phyloP scores from a whole-genome alignment of 2,888 invertebrate genomes.

The Odiellus spinosus region DNA sequence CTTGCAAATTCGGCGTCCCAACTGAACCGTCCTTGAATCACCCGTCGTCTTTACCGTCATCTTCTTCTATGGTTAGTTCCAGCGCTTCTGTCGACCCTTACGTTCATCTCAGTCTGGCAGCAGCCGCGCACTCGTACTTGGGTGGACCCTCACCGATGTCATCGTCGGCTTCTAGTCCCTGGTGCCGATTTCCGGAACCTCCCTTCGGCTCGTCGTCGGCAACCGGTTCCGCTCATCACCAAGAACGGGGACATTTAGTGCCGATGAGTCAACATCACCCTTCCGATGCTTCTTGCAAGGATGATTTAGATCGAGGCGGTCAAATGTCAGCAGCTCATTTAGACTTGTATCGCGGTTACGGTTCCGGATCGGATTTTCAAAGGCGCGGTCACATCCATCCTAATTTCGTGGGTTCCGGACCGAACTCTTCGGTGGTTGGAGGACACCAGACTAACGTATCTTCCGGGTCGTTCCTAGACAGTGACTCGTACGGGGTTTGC shows the following conservation, averaged over 20 bases:
- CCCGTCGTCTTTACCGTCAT: too few relatives aligned
- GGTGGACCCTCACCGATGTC: not conserved
- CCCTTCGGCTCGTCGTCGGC: not conserved
- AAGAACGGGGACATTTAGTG: not conserved
- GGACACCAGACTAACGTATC: slow-evolving; percentile 1
- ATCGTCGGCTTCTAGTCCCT: not conserved
- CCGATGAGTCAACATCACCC: not conserved
- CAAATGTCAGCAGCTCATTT: not conserved
- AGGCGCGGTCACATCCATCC: not conserved
- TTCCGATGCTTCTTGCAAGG: not conserved
- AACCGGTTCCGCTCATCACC: not conserved
- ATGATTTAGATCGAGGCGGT: not conserved
- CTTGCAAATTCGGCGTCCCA: too few relatives aligned
- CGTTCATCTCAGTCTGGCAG: slow-evolving; percentile 3
- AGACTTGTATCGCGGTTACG: slow-evolving; percentile 11
- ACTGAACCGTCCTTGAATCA: too few relatives aligned
- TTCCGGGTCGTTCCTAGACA: slow-evolving; percentile 7
- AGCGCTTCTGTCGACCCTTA: not conserved
- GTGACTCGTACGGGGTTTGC: slow-evolving; percentile 10
- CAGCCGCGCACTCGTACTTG: not conserved
- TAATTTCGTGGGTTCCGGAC: not conserved
- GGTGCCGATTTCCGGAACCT: not conserved
- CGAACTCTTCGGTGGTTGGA: not conserved
- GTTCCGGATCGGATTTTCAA: slow-evolving; percentile 7
- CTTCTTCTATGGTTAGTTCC: not conserved